These are phyloP conservation scores for Rhyacophila brunnea DNA, from an alignment of 1,140 invertebrate species.

Conservation along the genomic window DNA sequence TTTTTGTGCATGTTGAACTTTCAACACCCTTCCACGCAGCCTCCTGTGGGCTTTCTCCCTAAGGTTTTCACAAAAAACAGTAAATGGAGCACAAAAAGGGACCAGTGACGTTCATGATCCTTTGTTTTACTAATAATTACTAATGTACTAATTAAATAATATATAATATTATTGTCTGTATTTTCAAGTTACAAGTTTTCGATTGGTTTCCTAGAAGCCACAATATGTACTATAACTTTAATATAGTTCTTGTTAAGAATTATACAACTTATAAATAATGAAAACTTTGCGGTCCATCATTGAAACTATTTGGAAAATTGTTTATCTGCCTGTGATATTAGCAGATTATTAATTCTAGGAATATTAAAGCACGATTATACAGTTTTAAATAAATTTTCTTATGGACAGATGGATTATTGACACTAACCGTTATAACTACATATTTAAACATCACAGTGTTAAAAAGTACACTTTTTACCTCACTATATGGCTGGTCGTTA, in stretches of 20 bases:
- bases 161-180: conserved; percentile 20
- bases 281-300: conserved; percentile 33
- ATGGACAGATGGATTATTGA: no score
- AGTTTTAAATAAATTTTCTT: no score
- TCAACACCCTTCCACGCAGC: no score
- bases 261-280: conserved; percentile 22
- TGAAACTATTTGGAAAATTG: conserved; percentile 30
- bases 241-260: conserved; percentile 19
- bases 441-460: no score
- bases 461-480: no score
- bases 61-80: no score
- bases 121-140: conserved; percentile 12
- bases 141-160: conserved; percentile 6
- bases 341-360: conserved; percentile 32
- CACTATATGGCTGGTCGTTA: no score
- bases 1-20: no score
- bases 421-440: no score
- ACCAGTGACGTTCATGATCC: conserved; percentile 27
- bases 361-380: conserved; percentile 14
- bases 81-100: conserved; percentile 29
- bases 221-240: conserved; percentile 15
- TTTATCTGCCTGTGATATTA: conserved; percentile 37
- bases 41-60: no score
- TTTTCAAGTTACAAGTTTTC: conserved; percentile 11
- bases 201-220: neutral